Evolutionary conservation across 1,140 invertebrate species (phyloP).

Genomic region (Heliconius nattereri): DNA sequence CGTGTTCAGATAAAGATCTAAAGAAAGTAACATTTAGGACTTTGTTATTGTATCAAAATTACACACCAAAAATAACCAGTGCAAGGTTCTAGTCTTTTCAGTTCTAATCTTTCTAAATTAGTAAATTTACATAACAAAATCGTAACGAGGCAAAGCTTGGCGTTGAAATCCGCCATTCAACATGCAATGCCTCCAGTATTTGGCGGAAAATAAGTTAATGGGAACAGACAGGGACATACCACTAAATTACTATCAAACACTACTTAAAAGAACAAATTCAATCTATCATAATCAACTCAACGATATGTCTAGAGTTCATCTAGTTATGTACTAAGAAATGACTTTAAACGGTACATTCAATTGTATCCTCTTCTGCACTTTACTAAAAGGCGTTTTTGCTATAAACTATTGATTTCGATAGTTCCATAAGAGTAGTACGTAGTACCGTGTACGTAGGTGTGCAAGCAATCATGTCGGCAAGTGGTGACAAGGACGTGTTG

Average conservation of each 20-base stretch:
- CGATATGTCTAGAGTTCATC: constrained; percentile 14
- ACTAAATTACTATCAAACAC: not conserved
- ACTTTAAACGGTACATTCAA: constrained; percentile 1
- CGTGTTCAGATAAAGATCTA: too few species aligned
- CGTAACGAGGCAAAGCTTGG: too few species aligned
- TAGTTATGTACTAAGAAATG: not conserved
- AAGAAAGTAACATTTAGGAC: too few species aligned
- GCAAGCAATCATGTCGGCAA: constrained; percentile 23
- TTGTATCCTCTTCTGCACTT: not conserved
- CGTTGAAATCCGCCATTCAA: too few species aligned
- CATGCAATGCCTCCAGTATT: too few species aligned
- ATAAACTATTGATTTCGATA: not conserved
- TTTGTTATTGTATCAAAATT: too few species aligned
- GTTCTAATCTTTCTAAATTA: too few species aligned
- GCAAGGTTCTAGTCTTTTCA: too few species aligned
- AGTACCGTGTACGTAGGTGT: constrained; percentile 5
- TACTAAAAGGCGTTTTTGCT: constrained; percentile 4
- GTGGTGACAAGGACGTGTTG: constrained; percentile 26
- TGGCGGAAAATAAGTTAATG: too few species aligned
- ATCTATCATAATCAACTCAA: constrained; percentile 22
- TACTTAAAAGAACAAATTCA: not conserved
- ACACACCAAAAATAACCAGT: too few species aligned
- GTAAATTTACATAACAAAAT: too few species aligned
- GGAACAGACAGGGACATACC: not conserved
- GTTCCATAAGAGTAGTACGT: not conserved